Conservation (phyloP, 2,797 vertebrate genomes). For the Enteromius mattozi region DNA sequence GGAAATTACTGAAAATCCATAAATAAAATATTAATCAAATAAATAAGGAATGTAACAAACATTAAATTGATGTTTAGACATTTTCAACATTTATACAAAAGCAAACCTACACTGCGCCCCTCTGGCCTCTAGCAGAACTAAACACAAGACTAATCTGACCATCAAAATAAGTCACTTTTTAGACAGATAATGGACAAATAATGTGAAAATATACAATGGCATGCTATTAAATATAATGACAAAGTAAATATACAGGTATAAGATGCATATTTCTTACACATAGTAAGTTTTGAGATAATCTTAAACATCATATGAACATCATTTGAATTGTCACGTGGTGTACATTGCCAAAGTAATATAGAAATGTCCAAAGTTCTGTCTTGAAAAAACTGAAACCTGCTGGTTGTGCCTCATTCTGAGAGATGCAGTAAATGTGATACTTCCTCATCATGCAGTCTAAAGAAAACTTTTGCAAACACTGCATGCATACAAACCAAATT, state of each 20-base stretch:
- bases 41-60: not conserved
- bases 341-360: not conserved
- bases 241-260: not conserved
- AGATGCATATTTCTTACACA: not conserved
- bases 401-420: not conserved
- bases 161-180: no score
- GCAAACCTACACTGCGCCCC: conserved; percentile 4
- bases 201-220: not conserved
- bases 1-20: not conserved
- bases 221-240: not conserved
- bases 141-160: not conserved
- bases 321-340: not conserved
- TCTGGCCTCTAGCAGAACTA: not conserved
- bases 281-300: not conserved
- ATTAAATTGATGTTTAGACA: not conserved
- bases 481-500: not conserved
- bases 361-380: not conserved
- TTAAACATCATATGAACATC: not conserved
- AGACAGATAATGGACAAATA: not conserved
- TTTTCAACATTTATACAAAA: not conserved
- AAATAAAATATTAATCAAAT: not conserved
- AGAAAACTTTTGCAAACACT: not conserved
- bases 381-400: not conserved
- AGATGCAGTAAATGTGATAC: not conserved
- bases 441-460: not conserved